Percentiles rank a stretch among this genome's conserved stretches.
These are phyloP conservation scores for Iguana delicatissima DNA, from an alignment of 2,797 vertebrate genomes.

Conservation along the genomic window DNA sequence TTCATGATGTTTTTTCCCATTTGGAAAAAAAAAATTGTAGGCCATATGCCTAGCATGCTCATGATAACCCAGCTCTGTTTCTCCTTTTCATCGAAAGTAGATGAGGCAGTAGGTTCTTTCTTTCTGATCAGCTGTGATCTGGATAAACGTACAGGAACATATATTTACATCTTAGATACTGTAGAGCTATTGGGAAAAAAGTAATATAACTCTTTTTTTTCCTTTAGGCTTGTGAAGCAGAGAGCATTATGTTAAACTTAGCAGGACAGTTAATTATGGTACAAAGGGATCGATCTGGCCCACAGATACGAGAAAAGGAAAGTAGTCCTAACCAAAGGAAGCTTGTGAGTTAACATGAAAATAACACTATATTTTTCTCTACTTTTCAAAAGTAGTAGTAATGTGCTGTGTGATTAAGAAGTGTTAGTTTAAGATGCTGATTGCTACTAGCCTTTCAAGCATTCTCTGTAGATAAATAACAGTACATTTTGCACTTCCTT, in stretches of 20 bases:
- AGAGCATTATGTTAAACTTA: slow-evolving; percentile 99
- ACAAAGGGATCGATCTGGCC: slow-evolving; percentile 96
- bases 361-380: not conserved
- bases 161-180: slow-evolving; percentile 19
- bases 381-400: slow-evolving; percentile 12
- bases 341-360: slow-evolving; percentile 85
- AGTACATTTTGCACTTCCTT: not conserved
- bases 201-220: slow-evolving; percentile 34
- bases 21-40: too few relatives aligned
- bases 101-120: not conserved
- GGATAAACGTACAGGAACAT: not conserved
- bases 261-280: slow-evolving; percentile 98
- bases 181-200: slow-evolving; percentile 12
- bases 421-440: not conserved
- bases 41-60: too few relatives aligned
- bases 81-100: not conserved
- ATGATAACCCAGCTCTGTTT: not conserved
- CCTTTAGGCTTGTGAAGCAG: slow-evolving; percentile 91
- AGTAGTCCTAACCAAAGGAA: slow-evolving; percentile 89
- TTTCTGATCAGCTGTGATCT: not conserved
- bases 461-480: slow-evolving; percentile 20
- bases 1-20: not conserved
- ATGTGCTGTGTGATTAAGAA: not conserved
- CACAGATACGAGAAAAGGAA: slow-evolving; percentile 96
- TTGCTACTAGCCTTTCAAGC: not conserved